Conservation (phyloP, 2,113 vertebrate species). For the Forbesichthys agassizii region DNA sequence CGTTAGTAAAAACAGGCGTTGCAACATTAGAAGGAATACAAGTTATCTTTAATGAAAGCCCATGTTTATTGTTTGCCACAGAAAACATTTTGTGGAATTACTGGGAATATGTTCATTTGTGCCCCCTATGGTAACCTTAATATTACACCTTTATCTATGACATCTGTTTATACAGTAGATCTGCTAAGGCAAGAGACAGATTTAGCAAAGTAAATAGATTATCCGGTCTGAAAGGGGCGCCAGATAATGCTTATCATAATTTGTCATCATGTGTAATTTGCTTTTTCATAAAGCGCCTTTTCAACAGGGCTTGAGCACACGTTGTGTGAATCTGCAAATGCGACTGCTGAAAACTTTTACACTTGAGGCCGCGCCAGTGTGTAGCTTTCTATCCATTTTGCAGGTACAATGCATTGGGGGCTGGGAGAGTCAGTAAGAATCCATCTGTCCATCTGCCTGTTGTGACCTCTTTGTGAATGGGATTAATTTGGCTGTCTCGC, state of each 20-base stretch:
- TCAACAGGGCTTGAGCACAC: neutral
- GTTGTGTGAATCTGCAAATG: conserved; percentile 18
- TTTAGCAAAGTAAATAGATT: neutral
- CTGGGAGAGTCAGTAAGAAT: conserved; percentile 5
- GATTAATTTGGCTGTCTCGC: conserved; percentile 72
- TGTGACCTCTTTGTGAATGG: conserved; percentile 68
- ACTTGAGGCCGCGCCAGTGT: conserved; percentile 18
- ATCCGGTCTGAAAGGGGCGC: neutral
- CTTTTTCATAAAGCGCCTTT: neutral
- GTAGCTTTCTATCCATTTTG: conserved; percentile 38
- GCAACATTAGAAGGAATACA: too few relatives aligned
- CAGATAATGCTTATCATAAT: neutral
- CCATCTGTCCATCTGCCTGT: conserved; percentile 40
- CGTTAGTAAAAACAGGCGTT: too few relatives aligned
- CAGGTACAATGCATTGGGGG: conserved; percentile 36
- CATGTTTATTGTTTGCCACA: too few relatives aligned
- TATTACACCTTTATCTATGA: neutral
- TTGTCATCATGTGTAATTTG: neutral
- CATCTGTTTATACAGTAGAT: neutral
- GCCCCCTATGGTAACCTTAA: too few relatives aligned
- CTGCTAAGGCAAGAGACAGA: neutral
- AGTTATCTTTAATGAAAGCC: too few relatives aligned
- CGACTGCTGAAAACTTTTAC: conserved; percentile 26
- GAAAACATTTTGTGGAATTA: too few relatives aligned
- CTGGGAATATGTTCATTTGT: too few relatives aligned